Evolutionary conservation across 1,140 invertebrate genomes (phyloP), one percentile per base, ranked within the genome.

Genomic region (Radopholus similis): DNA sequence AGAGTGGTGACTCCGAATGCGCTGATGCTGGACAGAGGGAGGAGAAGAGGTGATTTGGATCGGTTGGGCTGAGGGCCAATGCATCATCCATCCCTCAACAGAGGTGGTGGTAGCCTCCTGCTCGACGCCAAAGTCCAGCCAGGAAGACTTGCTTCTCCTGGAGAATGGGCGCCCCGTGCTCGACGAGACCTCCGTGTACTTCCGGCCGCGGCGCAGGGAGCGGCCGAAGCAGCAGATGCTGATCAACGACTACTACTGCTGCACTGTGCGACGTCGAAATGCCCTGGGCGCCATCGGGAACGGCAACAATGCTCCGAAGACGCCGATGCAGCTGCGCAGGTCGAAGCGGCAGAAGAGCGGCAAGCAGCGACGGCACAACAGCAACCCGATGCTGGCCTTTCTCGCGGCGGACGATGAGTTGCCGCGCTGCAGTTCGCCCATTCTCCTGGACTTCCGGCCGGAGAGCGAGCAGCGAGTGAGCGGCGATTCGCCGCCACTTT

Each of bases 21-120:
- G n/a, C 23, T 51, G n/a, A 51, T 13, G 23, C 30, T 21, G 47
- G 47, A 51, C 47, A 11, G n/a, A n/a, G n/a, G 60, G 40, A 18
- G 32, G 18, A 64, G 18, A 30, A 64, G 28, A 64, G 53, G 60
- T 64, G 40, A 34, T 51, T 9, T n/a, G n/a, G n/a, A n/a, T n/a
- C n/a, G n/a, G n/a, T n/a, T n/a, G n/a, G n/a, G n/a, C n/a, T n/a
- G n/a, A n/a, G n/a, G n/a, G n/a, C n/a, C n/a, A n/a, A n/a, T n/a
- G n/a, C n/a, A n/a, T n/a, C n/a, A n/a, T n/a, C n/a, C n/a, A n/a
- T n/a, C n/a, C n/a, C n/a, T n/a, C n/a, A n/a, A n/a, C 47, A 51
- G 47, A 23, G n/a, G 30, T 51, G 47, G 9, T 51, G 47, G n/a
- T n/a, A n/a, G 47, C 47, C 21, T 51, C 47, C 6, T 51, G 47